Percentiles rank a stretch among this genome's conserved stretches.
Evolutionary conservation across 2,888 invertebrate species (phyloP).

Genomic region (Andrena praecox): DNA sequence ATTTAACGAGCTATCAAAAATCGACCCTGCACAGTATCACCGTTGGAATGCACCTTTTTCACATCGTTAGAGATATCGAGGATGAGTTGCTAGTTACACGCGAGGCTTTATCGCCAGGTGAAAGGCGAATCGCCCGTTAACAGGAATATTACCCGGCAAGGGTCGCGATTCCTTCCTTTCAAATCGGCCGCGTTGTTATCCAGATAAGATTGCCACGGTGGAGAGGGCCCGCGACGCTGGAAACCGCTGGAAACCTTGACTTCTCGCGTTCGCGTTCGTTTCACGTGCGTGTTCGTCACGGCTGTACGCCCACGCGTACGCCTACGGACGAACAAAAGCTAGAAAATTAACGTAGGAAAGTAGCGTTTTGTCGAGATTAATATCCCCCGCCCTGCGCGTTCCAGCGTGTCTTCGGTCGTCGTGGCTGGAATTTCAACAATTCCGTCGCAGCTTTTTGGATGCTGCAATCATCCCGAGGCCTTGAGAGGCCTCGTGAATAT

Average conservation of each 20-base stretch:
- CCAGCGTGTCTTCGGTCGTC: not conserved
- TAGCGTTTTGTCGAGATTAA: slow-evolving; percentile 60
- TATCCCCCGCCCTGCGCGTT: slow-evolving; percentile 20
- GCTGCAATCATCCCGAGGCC: not conserved
- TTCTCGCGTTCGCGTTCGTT: slow-evolving; percentile 47
- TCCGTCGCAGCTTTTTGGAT: not conserved
- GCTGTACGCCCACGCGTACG: slow-evolving; percentile 54
- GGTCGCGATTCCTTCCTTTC: slow-evolving; percentile 43
- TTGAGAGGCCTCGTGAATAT: not conserved
- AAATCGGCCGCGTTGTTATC: slow-evolving; percentile 39
- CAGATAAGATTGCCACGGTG: slow-evolving; percentile 47
- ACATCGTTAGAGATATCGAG: not conserved
- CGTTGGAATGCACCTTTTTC: no score
- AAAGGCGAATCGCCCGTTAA: slow-evolving; percentile 50
- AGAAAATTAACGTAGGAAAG: slow-evolving; percentile 63
- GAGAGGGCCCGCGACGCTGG: slow-evolving; percentile 21
- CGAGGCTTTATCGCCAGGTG: slow-evolving; percentile 32
- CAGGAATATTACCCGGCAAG: slow-evolving; percentile 36
- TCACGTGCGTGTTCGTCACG: slow-evolving; percentile 54
- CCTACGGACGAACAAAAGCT: slow-evolving; percentile 58
- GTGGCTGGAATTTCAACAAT: not conserved
- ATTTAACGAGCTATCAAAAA: no score
- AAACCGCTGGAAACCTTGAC: slow-evolving; percentile 43
- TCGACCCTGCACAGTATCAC: no score
- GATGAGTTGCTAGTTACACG: not conserved